A percentile compares a stretch with the other conserved stretches of the same genome.
phyloP scores from a whole-genome alignment of 35 echinoderm and acorn worm species.

The Ophiothrix spiculata region DNA sequence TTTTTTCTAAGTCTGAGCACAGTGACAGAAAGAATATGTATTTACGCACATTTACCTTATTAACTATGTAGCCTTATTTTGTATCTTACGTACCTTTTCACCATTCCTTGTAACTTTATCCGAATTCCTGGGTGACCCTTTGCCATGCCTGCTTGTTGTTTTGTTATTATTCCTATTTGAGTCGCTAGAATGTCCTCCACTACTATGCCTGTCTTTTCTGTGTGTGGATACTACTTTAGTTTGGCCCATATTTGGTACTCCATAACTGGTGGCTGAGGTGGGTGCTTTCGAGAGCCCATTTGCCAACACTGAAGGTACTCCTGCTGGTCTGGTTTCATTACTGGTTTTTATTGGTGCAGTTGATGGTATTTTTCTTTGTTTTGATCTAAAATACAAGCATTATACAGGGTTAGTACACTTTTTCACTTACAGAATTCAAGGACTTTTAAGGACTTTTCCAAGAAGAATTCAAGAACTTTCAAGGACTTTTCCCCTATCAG shows the following conservation, averaged over 20 bases:
- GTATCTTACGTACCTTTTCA: too few species aligned
- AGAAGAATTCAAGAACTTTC: too few species aligned
- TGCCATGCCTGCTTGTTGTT: not conserved
- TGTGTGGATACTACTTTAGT: not conserved
- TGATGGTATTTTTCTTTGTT: constrained; percentile 38
- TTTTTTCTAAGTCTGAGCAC: too few species aligned
- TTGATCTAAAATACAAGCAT: too few species aligned
- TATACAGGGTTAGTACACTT: too few species aligned
- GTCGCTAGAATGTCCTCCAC: not conserved
- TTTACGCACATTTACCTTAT: too few species aligned
- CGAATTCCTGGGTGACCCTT: not conserved
- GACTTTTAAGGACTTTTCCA: too few species aligned
- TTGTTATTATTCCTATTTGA: not conserved
- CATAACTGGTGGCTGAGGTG: not conserved
- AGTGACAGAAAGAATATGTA: too few species aligned
- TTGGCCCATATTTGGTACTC: not conserved
- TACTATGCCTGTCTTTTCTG: not conserved
- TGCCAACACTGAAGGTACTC: not conserved
- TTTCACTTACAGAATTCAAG: too few species aligned
- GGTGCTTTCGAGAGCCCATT: not conserved
- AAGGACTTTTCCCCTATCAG: too few species aligned
- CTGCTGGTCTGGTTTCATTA: not conserved
- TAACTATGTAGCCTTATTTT: too few species aligned
- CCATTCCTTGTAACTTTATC: not conserved
- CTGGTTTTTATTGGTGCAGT: constrained; percentile 6